Evolutionary conservation across 92 coral and sea anemone genomes (phyloP), one percentile per base, ranked within the genome.

Genomic region (Ricordea florida): DNA sequence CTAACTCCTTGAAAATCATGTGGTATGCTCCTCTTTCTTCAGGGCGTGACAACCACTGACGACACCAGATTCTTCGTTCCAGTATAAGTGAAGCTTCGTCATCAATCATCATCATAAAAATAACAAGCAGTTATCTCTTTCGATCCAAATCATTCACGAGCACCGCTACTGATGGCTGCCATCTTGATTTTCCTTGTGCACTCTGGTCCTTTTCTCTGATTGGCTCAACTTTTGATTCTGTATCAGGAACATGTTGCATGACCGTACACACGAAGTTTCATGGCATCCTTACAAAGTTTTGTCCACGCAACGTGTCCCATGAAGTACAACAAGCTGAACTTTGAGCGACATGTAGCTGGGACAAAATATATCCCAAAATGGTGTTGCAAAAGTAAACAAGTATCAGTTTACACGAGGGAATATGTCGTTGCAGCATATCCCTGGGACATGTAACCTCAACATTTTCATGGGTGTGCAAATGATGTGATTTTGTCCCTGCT

Each of bases 1-100:
- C 65, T 27, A 65, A 20, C 37, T 78, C 77, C 20, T 46, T 42
- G 14, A 76, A 62, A 63, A 63, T 62, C 15, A 69, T 43, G 22
- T 78, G 57, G 29, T 55, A 66, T 1, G 58, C 84, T 33, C 84
- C 77, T 23, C 34, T 3, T 56, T 77, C 76, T 20, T 40, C 59
- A n/a, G 76, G 44, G 5, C 65, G 44, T 18, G 27, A 3, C 13
- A 78, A n/a, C 84, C 84, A 78, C 45, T 78, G 66, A 3, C 77
- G 84, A 2, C 17, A 11, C 84, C 84, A 78, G 24, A 23, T 16
- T 67, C 26, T 44, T 46, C 59, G 34, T 23, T 44, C 43, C 42
- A 31, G 41, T 43, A 57, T 57, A 23, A 1, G 9, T 22, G 57
- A 32, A 24, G 45, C 69, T 36, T 62, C 69, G 17, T 62, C 69